Conservation (phyloP, 1,140 invertebrate species). For the Drosophila malerkotliana region DNA sequence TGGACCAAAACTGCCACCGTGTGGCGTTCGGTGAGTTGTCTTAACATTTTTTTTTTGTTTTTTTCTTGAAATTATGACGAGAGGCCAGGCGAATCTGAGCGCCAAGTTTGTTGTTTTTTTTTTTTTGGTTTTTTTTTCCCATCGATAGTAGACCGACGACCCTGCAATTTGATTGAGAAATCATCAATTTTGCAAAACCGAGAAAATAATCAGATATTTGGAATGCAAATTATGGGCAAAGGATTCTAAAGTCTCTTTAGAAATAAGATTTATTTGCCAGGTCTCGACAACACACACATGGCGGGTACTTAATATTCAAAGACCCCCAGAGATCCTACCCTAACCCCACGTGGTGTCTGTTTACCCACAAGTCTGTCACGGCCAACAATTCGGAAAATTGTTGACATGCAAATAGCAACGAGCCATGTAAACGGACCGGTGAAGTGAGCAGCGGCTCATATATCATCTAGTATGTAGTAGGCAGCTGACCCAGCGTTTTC, state of each 20-base stretch:
- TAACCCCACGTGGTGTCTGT: constrained; percentile 63
- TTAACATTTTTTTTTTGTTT: constrained; percentile 42
- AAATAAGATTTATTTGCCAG: not conserved
- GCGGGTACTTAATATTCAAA: not conserved
- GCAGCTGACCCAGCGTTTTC: constrained; percentile 52
- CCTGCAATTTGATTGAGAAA: constrained; percentile 61
- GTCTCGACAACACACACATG: not conserved
- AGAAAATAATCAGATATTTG: constrained; percentile 2
- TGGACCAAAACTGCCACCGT: constrained; percentile 72
- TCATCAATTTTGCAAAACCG: constrained; percentile 54
- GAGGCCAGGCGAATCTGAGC: constrained; percentile 40
- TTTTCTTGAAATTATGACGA: constrained; percentile 68
- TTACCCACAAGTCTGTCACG: constrained; percentile 71
- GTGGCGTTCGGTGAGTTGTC: constrained; percentile 55
- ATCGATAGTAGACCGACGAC: constrained; percentile 1
- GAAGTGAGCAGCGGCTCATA: constrained; percentile 50
- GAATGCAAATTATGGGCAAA: not conserved
- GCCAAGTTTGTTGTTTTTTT: constrained; percentile 37
- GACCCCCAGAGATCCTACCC: not conserved
- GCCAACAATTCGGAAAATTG: constrained; percentile 55
- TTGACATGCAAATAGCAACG: constrained; percentile 74
- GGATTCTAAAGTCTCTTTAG: too few relatives aligned
- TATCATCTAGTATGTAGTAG: constrained; percentile 55
- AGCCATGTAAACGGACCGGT: constrained; percentile 66
- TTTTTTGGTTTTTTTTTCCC: constrained; percentile 1